Conservation (phyloP, 2,113 vertebrate species). For the Apodemus sylvaticus region DNA sequence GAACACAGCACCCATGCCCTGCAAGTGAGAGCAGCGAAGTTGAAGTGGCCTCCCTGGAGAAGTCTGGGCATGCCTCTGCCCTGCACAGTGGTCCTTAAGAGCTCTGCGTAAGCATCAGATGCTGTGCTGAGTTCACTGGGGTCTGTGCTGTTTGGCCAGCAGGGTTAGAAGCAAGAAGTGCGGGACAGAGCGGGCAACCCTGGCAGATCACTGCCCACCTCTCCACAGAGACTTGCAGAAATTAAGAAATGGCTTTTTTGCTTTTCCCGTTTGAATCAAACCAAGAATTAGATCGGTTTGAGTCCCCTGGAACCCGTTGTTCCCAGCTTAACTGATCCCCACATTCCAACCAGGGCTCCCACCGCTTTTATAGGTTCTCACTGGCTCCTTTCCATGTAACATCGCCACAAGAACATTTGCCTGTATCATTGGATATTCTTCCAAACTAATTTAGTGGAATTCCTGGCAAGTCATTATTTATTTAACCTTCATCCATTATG, state of each 20-base stretch:
- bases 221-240: not conserved
- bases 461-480: not conserved
- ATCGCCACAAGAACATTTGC: not conserved
- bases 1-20: not conserved
- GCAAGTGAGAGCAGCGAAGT: not conserved
- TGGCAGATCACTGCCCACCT: no score
- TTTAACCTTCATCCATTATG: not conserved
- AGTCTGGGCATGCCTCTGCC: not conserved
- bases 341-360: not conserved
- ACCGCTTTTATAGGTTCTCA: not conserved
- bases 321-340: not conserved
- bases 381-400: not conserved
- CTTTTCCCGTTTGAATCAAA: not conserved
- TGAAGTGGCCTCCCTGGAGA: not conserved
- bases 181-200: not conserved
- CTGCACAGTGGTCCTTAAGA: not conserved
- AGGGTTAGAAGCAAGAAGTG: not conserved
- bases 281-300: not conserved
- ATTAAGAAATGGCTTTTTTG: not conserved
- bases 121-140: no score
- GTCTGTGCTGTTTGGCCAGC: not conserved
- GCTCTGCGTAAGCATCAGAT: not conserved
- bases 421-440: not conserved
- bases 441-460: conserved; percentile 24
- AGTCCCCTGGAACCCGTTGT: not conserved